Percentiles rank a stretch among this genome's conserved stretches.
These are phyloP conservation scores for Aporophyla nigra DNA, from an alignment of 2,888 invertebrate species.

Conservation along the genomic window DNA sequence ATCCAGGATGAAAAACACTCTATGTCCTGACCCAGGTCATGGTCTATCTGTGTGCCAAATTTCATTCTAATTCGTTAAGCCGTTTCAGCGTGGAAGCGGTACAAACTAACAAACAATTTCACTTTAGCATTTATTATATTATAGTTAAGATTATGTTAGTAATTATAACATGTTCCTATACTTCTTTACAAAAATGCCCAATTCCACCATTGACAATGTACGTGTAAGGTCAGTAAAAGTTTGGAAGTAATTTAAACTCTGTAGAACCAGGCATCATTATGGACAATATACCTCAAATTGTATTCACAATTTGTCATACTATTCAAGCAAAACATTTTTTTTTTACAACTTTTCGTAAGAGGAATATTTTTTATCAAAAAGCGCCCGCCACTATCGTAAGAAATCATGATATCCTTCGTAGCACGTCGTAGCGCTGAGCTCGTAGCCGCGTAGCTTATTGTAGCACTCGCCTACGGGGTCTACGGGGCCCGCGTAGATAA, in stretches of 20 bases:
- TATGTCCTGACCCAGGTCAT: too few species aligned
- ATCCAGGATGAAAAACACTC: too few species aligned
- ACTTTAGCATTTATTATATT: too few species aligned
- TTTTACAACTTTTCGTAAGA: background rate
- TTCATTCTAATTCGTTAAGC: too few species aligned
- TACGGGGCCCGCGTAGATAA: constrained; percentile 37
- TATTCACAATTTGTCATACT: background rate
- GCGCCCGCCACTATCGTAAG: constrained; percentile 42
- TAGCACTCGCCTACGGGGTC: constrained; percentile 62
- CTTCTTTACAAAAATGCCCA: background rate
- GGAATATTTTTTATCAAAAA: constrained; percentile 30
- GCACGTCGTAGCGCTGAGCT: constrained; percentile 57
- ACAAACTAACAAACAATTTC: too few species aligned
- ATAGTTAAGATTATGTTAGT: too few species aligned
- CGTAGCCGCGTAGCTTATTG: constrained; percentile 69
- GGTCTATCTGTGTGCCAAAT: too few species aligned
- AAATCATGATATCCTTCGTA: constrained; percentile 56
- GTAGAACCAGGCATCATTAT: background rate
- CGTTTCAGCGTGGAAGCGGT: too few species aligned
- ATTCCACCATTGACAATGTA: background rate
- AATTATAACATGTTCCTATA: too few species aligned
- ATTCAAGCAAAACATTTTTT: background rate
- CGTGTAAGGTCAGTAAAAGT: too few species aligned
- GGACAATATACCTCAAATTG: background rate
- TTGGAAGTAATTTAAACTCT: background rate